phyloP scores from a whole-genome alignment of 2,888 invertebrate species.

The Incurvaria masculella region DNA sequence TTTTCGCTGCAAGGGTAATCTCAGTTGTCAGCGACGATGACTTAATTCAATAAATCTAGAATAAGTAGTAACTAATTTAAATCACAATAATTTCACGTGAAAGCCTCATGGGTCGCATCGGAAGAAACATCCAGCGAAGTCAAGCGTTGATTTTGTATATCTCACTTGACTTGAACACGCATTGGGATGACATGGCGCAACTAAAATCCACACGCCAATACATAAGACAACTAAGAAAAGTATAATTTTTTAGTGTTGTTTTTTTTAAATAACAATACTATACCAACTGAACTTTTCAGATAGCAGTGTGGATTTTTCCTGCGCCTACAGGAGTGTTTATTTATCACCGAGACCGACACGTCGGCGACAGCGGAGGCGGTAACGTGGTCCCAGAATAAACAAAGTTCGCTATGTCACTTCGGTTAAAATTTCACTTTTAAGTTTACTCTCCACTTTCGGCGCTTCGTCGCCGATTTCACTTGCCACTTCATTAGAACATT shows the following conservation, averaged over 20 bases:
- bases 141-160: not conserved
- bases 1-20: not conserved
- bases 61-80: not conserved
- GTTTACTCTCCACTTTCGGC: conserved; percentile 32
- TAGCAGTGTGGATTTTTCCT: too few species aligned
- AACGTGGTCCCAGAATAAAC: too few species aligned
- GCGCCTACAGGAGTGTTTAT: too few species aligned
- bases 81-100: not conserved
- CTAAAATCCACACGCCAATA: too few species aligned
- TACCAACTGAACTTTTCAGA: too few species aligned
- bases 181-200: too few species aligned
- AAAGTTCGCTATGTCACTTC: not conserved
- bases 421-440: conserved; percentile 25
- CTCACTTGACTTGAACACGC: too few species aligned
- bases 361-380: too few species aligned
- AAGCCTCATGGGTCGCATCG: not conserved
- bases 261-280: too few species aligned
- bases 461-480: conserved; percentile 35
- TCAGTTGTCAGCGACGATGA: not conserved
- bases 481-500: conserved; percentile 46
- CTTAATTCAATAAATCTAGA: not conserved
- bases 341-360: too few species aligned
- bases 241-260: too few species aligned
- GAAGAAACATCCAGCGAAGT: not conserved
- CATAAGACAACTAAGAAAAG: too few species aligned